These are phyloP conservation scores for Dunckerocampus dactyliophorus DNA, from an alignment of 2,113 vertebrate species.

Conservation along the genomic window DNA sequence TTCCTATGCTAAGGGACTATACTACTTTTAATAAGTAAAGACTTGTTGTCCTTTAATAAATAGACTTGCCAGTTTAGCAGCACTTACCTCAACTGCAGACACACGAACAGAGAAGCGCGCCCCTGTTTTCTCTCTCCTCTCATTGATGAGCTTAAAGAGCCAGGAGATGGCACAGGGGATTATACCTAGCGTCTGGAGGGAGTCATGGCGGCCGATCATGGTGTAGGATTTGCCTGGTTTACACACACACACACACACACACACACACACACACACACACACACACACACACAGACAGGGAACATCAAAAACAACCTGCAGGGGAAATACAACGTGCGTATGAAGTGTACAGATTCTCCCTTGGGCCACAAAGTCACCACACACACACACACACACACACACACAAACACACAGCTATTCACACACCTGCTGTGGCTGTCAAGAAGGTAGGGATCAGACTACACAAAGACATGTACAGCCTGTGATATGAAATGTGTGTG, in stretches of 20 bases:
- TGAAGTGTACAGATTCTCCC: slow-evolving; percentile 16
- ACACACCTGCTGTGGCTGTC: slow-evolving; percentile 44
- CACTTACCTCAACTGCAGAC: slow-evolving; percentile 90
- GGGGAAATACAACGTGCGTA: background rate
- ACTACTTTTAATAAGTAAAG: too few species aligned
- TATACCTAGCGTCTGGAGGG: slow-evolving; percentile 93
- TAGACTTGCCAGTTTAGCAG: too few species aligned
- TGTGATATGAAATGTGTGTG: slow-evolving; percentile 42
- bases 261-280: slow-evolving; percentile 10
- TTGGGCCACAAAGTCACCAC: slow-evolving; percentile 13
- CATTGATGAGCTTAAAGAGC: slow-evolving; percentile 96
- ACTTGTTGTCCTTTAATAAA: too few species aligned
- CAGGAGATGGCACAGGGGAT: slow-evolving; percentile 98
- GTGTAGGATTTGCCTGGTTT: slow-evolving; percentile 92
- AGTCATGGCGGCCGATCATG: slow-evolving; percentile 95
- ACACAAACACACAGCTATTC: background rate
- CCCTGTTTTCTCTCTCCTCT: slow-evolving; percentile 94
- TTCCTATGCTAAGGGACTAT: too few species aligned
- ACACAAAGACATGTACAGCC: slow-evolving; percentile 48
- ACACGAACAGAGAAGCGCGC: slow-evolving; percentile 96
- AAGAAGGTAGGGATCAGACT: slow-evolving; percentile 55
- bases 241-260: slow-evolving; percentile 19
- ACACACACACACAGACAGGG: slow-evolving; percentile 13
- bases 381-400: background rate
- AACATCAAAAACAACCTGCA: slow-evolving; percentile 8